Conservation (phyloP, 2,797 vertebrate genomes). For the Sebastes kiyomatsui region DNA sequence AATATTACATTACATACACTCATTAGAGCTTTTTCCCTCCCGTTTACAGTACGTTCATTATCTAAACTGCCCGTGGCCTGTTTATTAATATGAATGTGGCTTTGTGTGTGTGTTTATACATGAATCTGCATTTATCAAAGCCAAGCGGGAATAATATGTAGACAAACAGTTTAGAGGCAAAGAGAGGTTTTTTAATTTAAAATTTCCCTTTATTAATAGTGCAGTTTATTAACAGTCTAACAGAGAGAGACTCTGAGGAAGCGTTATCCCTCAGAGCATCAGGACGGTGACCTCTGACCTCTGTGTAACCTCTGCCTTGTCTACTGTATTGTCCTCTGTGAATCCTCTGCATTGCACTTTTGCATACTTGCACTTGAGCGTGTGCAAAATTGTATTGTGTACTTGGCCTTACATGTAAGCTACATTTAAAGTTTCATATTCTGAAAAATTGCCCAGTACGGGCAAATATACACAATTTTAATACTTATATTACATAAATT, state of each 20-base stretch:
- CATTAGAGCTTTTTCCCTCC: conserved; percentile 43
- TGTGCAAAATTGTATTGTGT: background rate
- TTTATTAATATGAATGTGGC: conserved; percentile 26
- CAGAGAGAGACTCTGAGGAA: background rate
- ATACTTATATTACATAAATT: background rate
- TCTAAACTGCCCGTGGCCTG: conserved; percentile 39
- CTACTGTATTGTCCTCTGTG: background rate
- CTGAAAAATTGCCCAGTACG: background rate
- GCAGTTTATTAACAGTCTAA: background rate
- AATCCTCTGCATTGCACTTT: background rate
- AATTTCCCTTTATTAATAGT: background rate
- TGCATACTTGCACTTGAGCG: background rate
- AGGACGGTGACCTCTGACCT: background rate
- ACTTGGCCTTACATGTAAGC: fast-evolving
- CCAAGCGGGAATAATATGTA: conserved; percentile 11
- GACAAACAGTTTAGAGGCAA: conserved; percentile 14
- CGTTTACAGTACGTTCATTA: conserved; percentile 55
- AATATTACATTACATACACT: conserved; percentile 18
- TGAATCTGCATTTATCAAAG: conserved; percentile 7
- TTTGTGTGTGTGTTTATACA: conserved; percentile 23
- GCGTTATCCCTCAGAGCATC: background rate
- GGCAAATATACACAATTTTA: background rate
- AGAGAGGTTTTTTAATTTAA: background rate
- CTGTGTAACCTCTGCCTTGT: background rate
- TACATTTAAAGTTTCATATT: background rate